Conservation (phyloP, 2,888 invertebrate genomes). For the Drosophila mettleri region DNA sequence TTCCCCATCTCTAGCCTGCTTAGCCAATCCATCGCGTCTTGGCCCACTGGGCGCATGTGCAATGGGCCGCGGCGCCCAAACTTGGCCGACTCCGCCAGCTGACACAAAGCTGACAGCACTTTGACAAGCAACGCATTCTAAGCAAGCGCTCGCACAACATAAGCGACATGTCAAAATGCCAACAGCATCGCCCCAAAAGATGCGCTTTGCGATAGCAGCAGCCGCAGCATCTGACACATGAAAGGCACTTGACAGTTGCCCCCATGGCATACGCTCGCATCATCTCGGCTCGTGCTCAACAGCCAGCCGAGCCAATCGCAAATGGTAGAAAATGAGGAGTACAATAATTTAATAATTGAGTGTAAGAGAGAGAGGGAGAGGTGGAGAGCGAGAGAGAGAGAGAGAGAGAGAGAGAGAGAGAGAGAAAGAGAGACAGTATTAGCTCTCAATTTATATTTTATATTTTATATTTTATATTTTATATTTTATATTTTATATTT, state of each 20-base stretch:
- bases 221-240: constrained; percentile 63
- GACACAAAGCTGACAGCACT: constrained; percentile 77
- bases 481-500: too few species aligned
- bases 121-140: constrained; percentile 78
- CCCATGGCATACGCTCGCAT: constrained; percentile 20
- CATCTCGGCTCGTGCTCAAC: not conserved
- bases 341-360: not conserved
- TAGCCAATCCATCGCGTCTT: constrained; percentile 16
- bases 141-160: constrained; percentile 67
- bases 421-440: not conserved
- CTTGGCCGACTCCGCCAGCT: constrained; percentile 41
- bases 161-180: constrained; percentile 77
- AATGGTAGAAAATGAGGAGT: not conserved
- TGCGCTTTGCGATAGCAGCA: constrained; percentile 66
- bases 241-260: constrained; percentile 63
- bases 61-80: constrained; percentile 39
- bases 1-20: constrained; percentile 7
- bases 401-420: not conserved
- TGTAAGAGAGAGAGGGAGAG: not conserved
- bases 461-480: not conserved
- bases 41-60: constrained; percentile 50
- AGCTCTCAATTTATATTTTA: not conserved
- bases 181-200: constrained; percentile 68
- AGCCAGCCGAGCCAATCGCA: not conserved
- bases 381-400: not conserved